These are phyloP conservation scores for Phataginus tricuspis DNA, from an alignment of 2,797 vertebrate species.

Conservation along the genomic window DNA sequence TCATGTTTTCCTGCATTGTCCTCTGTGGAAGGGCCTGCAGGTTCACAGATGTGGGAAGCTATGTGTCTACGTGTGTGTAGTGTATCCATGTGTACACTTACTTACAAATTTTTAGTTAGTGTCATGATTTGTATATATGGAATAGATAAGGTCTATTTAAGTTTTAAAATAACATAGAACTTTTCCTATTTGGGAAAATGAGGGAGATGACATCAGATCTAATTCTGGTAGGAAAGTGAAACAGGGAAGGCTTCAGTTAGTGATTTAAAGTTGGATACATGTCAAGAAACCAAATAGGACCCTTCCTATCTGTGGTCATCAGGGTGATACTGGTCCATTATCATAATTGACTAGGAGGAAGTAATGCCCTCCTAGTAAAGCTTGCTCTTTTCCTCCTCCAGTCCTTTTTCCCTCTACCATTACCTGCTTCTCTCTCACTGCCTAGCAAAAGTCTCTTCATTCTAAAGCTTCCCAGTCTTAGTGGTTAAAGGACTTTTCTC, in stretches of 20 bases:
- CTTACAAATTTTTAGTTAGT: not conserved
- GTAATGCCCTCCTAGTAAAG: not conserved
- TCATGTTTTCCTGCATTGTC: not conserved
- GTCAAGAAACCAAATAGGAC: not conserved
- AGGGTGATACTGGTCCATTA: not conserved
- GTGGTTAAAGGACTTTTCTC: not conserved
- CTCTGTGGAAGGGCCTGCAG: not conserved
- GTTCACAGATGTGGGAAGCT: not conserved
- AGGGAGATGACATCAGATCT: not conserved
- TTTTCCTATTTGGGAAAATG: slow-evolving; percentile 51
- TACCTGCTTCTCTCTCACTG: not conserved
- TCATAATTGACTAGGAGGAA: not conserved
- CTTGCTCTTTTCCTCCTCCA: not conserved
- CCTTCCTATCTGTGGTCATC: not conserved
- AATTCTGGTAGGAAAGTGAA: slow-evolving; percentile 41
- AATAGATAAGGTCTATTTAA: not conserved
- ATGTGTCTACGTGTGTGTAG: not conserved
- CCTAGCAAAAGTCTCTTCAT: slow-evolving; percentile 19
- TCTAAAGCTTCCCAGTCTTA: not conserved
- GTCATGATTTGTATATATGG: not conserved
- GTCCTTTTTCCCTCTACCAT: not conserved
- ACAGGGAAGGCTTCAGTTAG: not conserved
- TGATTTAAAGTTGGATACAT: not conserved
- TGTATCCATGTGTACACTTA: not conserved
- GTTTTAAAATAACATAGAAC: slow-evolving; percentile 27